Percentiles rank a stretch among this genome's conserved stretches.
These are phyloP conservation scores for Scalopus aquaticus DNA, from an alignment of 2,113 vertebrate species.

Conservation along the genomic window DNA sequence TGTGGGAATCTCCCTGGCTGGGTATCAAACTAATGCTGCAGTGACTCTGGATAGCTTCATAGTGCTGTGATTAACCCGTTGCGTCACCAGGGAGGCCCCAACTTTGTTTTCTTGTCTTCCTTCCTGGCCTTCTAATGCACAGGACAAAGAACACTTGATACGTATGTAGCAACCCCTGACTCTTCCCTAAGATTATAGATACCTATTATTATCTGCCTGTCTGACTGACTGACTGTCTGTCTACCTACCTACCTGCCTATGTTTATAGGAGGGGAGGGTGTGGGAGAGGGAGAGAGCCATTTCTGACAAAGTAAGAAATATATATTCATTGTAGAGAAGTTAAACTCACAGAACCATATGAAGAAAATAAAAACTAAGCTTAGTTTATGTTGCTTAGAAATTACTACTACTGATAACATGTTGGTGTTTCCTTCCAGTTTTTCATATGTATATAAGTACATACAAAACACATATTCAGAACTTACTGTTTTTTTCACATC, in stretches of 20 bases:
- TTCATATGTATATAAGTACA: neutral
- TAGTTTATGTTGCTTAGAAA: neutral
- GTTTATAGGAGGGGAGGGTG: neutral
- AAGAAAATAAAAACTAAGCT: neutral
- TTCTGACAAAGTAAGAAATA: slow-evolving; percentile 23
- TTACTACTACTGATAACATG: neutral
- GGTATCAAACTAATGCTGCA: no score
- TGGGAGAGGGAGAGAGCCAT: neutral
- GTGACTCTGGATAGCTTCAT: no score
- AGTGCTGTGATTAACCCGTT: no score
- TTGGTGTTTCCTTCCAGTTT: neutral
- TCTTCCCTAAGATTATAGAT: neutral
- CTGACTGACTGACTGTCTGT: neutral
- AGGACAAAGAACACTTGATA: neutral
- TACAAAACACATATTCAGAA: neutral
- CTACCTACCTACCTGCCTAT: neutral
- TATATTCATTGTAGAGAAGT: neutral
- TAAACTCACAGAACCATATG: neutral
- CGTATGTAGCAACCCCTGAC: neutral
- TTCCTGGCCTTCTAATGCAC: neutral
- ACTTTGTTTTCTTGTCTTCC: neutral
- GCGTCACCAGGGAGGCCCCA: no score
- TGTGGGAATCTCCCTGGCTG: no score
- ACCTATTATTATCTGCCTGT: neutral
- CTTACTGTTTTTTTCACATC: neutral